Evolutionary conservation across 2,797 vertebrate species (phyloP), one percentile per base, ranked within the genome.

Genomic region (Neosalanx taihuensis): DNA sequence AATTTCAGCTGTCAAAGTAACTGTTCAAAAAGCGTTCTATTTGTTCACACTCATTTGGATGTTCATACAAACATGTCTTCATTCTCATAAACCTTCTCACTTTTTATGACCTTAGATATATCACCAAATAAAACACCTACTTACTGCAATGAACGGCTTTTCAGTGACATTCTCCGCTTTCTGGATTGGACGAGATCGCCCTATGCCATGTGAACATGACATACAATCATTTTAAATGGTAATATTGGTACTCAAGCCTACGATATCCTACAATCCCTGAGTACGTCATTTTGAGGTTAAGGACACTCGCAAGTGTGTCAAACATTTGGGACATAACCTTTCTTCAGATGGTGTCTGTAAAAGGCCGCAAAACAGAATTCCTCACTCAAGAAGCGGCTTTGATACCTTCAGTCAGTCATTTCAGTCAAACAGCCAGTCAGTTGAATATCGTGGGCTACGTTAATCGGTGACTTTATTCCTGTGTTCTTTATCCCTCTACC

Each of bases 211-310:
- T 3, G 10, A 4, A 15, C 6, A 49, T 66, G 12, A 46, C 41
- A 46, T 46, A 9, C 10, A 46, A 46, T 15, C 1, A 66, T 63
- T 33, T 33, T 18, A 18, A 30, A 29, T 46, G 12, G 41, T 46
- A 30, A 56, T 6, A 67, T 15, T 30, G 12, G 13, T 23, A 63
- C 29, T 63, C 61, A 63, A 29, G 29, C 13, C 30, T 63, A 20
- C n/a, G 23, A 59, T 26, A 59, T 59, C 29, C 30, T 59, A 9
- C 57, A 10, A 59, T 63, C 30, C 61, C 61, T 63, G 61, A 63
- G 29, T 33, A 30, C 61, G 17, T 17, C 13, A 13, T 5, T 63
- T 63, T 33, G n/a, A 59, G 6, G 30, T 63, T 63, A 31, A 33
- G 23, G n/a, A 31, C 9, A 30, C 4, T 35, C 53, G 7, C n/a